Base-by-base conservation (phyloP, 2,888 invertebrate species). In the Bedellia somnulentella region DNA sequence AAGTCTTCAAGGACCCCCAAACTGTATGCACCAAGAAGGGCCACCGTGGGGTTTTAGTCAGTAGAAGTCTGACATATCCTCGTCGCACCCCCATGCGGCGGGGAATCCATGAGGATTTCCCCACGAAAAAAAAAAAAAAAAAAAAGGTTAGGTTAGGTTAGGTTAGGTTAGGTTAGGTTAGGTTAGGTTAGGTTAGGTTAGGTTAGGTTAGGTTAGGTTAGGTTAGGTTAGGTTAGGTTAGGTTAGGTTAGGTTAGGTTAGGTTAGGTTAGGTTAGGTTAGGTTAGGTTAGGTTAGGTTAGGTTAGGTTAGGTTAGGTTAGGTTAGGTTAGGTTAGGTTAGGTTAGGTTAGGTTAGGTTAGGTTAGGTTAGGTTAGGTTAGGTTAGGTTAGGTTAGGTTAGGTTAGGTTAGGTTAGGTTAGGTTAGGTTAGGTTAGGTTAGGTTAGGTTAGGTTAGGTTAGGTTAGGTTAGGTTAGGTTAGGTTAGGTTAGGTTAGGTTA, bases 201-300 rank as follows among this genome's bases (percentile, higher is more conserved):
- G n/a, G n/a, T n/a, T n/a, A n/a, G n/a, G n/a, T n/a, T n/a, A n/a
- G n/a, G n/a, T n/a, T n/a, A n/a, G n/a, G n/a, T n/a, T n/a, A n/a
- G n/a, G n/a, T n/a, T n/a, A n/a, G n/a, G n/a, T n/a, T n/a, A n/a
- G n/a, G n/a, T n/a, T n/a, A n/a, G 29, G 21, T 29, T 29, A 15
- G 16, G 21, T 29, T 29, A 17, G 29, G 14, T 29, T 29, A 17
- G 18, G 29, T 30, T 30, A 24, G 30, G 30, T 30, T 30, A 30
- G 30, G 23, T 30, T 23, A 24, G 23, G 30, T 30, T 30, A 30
- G 30, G 24, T 30, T 30, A 24, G 30, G 24, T 30, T 30, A 30
- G 30, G 30, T 30, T 24, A 30, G 30, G 30, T 30, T 30, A 30
- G 30, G 30, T 30, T 30, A 24, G 30, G 30, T 30, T 30, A 23